Conservation (phyloP, 2,888 invertebrate species). For the Drosophila subsilvestris region DNA sequence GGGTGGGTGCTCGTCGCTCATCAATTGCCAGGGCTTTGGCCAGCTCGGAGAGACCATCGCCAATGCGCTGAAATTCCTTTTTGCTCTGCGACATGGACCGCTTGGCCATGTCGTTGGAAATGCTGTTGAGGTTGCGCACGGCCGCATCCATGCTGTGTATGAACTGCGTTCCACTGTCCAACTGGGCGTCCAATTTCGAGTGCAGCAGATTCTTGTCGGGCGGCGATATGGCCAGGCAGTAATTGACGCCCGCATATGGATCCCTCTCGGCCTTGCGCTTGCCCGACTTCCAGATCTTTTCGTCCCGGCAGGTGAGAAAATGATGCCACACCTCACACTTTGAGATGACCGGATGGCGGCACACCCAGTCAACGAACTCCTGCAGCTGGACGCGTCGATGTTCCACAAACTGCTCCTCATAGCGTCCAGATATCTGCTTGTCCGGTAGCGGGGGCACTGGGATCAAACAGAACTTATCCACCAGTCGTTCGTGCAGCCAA, state of each 20-base stretch:
- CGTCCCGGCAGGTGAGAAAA: slow-evolving; percentile 98
- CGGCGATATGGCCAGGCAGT: slow-evolving; percentile 94
- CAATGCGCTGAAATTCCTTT: slow-evolving; percentile 95
- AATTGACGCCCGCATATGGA: slow-evolving; percentile 94
- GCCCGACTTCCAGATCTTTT: slow-evolving; percentile 98
- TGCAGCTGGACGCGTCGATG: slow-evolving; percentile 96
- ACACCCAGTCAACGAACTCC: slow-evolving; percentile 98
- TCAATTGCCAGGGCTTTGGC: slow-evolving; percentile 93
- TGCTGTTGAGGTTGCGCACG: slow-evolving; percentile 92
- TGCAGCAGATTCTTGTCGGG: slow-evolving; percentile 91
- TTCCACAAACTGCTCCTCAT: slow-evolving; percentile 98
- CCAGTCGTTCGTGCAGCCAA: slow-evolving; percentile 97
- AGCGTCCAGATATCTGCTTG: slow-evolving; percentile 98
- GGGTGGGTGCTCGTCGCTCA: slow-evolving; percentile 86
- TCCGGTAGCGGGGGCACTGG: slow-evolving; percentile 99
- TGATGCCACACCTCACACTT: slow-evolving; percentile 97
- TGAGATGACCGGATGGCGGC: slow-evolving; percentile 97
- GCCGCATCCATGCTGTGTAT: slow-evolving; percentile 94
- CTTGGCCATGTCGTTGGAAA: slow-evolving; percentile 93
- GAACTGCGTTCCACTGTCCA: slow-evolving; percentile 93
- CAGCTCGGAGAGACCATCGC: slow-evolving; percentile 93
- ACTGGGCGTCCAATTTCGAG: slow-evolving; percentile 91
- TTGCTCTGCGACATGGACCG: slow-evolving; percentile 88
- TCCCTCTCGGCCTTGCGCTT: slow-evolving; percentile 98
- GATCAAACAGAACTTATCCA: slow-evolving; percentile 96